Evolutionary conservation across 1,140 invertebrate species (phyloP), one percentile per base, ranked within the genome.

Genomic region (Eulimnadia texana): DNA sequence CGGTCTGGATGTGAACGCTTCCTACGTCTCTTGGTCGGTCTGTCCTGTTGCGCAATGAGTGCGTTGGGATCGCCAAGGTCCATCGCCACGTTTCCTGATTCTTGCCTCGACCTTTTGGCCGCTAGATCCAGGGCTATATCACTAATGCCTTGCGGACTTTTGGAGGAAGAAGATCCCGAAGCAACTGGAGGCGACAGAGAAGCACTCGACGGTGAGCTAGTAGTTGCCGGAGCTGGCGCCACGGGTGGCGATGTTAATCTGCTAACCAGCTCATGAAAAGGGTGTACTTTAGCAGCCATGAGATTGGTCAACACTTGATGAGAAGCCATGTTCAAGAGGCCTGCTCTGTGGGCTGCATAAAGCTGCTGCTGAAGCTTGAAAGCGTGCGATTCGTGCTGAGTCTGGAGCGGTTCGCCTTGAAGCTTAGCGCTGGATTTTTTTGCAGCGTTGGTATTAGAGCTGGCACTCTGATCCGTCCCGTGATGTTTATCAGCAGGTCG

Each of bases 1-100:
- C 55, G 55, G 29, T 58, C 55, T 16, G 55, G 55, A 29, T 58
- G 55, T 25, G 55, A 58, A 25, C 55, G 23, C 25, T 58, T 58
- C 13, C 55, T 22, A 16, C 27, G 55, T 20, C 55, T 25, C 27
- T 42, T 27, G 20, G 9, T 33, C 28, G 55, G 24, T 33, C 28
- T 42, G 6, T 42, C 33, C 33, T 42, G 33, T 9, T 42, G 33
- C 16, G 6, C 33, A n/a, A n/a, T n/a, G n/a, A n/a, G n/a, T n/a
- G n/a, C n/a, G n/a, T n/a, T n/a, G n/a, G n/a, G n/a, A n/a, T n/a
- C n/a, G n/a, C n/a, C n/a, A n/a, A n/a, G n/a, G n/a, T n/a, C 33
- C 6, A 16, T 16, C 6, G 33, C 33, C 33, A 42, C 55, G 22
- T 25, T 20, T 27, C 23, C 24, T 27, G 16, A n/a, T 20, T 58